Percentiles rank a stretch among this genome's conserved stretches.
Conservation (phyloP, 2,113 vertebrate species). For the Columbina picui region DNA sequence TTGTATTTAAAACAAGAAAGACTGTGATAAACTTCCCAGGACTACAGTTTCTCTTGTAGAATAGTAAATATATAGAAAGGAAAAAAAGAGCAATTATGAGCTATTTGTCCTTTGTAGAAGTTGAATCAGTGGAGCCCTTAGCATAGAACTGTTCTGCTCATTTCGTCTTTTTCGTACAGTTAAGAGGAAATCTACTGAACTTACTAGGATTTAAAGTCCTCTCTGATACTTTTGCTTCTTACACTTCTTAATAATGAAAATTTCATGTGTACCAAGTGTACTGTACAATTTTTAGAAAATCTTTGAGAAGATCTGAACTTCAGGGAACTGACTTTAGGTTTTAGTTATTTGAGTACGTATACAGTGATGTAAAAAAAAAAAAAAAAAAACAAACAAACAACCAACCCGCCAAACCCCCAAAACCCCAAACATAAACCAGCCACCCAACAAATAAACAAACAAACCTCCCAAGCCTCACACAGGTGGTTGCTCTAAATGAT, state of each 20-base stretch:
- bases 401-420: background rate
- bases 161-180: background rate
- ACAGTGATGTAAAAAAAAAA: background rate
- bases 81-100: background rate
- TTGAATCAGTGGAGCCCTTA: background rate
- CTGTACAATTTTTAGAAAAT: background rate
- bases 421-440: background rate
- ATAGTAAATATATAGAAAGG: background rate
- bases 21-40: background rate
- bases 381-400: background rate
- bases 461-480: accelerated
- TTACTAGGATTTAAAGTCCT: background rate
- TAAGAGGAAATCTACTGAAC: background rate
- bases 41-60: background rate
- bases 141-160: accelerated
- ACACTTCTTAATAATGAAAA: background rate
- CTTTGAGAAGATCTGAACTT: background rate
- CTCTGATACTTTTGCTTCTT: background rate
- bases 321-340: background rate
- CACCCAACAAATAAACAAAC: background rate
- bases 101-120: background rate
- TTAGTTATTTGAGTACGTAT: background rate
- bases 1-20: background rate
- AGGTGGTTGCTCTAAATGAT: background rate
- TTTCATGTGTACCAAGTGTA: background rate